A percentile compares a stretch with the other conserved stretches of the same genome.
These are phyloP conservation scores for Tachycineta bicolor DNA, from an alignment of 2,113 vertebrate genomes.

Conservation along the genomic window DNA sequence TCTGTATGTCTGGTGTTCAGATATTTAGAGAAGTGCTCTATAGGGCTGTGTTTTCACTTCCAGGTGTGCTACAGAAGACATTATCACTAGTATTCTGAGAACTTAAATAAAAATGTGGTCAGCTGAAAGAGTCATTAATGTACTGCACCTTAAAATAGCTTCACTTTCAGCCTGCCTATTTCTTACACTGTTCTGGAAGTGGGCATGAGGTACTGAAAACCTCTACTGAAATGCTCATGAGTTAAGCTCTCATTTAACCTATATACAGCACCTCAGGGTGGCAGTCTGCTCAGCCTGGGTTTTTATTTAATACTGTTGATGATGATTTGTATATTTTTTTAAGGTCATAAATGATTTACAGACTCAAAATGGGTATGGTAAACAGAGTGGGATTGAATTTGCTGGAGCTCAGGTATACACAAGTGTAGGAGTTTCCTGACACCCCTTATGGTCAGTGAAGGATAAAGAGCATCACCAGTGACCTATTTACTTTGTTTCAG, in stretches of 20 bases:
- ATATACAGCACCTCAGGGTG: not conserved
- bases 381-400: not conserved
- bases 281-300: not conserved
- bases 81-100: not conserved
- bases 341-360: not conserved
- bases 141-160: conserved; percentile 12
- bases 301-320: not conserved
- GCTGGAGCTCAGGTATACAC: not conserved
- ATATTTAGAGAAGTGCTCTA: not conserved
- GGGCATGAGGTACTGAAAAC: not conserved
- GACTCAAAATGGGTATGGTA: not conserved
- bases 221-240: not conserved
- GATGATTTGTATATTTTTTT: not conserved
- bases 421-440: not conserved
- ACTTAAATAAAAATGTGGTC: not conserved
- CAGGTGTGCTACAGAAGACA: not conserved
- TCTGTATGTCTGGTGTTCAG: not conserved
- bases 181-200: not conserved
- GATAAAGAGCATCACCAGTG: not conserved
- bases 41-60: not conserved
- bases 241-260: not conserved
- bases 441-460: not conserved
- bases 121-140: not conserved
- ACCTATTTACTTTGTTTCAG: not conserved
- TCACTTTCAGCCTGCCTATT: not conserved